Evolutionary conservation across 2,797 vertebrate species (phyloP).

Genomic region (Sebastes glaucus): DNA sequence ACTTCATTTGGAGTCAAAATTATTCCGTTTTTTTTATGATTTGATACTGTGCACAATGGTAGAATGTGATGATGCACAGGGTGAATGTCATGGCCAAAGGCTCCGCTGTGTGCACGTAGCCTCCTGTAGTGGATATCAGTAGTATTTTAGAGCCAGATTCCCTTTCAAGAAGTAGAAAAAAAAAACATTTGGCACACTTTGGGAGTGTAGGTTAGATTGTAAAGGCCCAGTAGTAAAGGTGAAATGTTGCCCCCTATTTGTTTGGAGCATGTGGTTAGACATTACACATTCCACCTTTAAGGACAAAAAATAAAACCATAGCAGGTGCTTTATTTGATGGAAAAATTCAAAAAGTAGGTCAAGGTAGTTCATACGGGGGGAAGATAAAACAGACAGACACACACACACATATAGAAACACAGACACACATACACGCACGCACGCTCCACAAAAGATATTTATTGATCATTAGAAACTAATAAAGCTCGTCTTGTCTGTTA

Average conservation of each 20-base stretch:
- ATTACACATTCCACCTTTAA: too few species aligned
- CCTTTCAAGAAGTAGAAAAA: too few species aligned
- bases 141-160: too few species aligned
- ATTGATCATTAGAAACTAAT: slow-evolving; percentile 48
- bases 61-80: too few species aligned
- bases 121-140: too few species aligned
- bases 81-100: too few species aligned
- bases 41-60: too few species aligned
- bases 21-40: too few species aligned
- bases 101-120: too few species aligned
- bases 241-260: too few species aligned
- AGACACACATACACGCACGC: neutral
- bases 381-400: neutral
- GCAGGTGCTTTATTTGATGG: neutral
- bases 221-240: neutral
- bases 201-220: neutral
- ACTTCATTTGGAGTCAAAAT: too few species aligned
- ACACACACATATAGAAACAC: neutral
- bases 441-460: slow-evolving; percentile 22
- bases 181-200: too few species aligned
- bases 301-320: neutral
- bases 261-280: neutral
- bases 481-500: slow-evolving; percentile 53
- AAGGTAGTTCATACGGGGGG: neutral
- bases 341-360: slow-evolving; percentile 1